Percentiles rank a stretch among this genome's conserved stretches.
These are phyloP conservation scores for Phyllotreta striolata DNA, from an alignment of 2,888 invertebrate genomes.

Conservation along the genomic window DNA sequence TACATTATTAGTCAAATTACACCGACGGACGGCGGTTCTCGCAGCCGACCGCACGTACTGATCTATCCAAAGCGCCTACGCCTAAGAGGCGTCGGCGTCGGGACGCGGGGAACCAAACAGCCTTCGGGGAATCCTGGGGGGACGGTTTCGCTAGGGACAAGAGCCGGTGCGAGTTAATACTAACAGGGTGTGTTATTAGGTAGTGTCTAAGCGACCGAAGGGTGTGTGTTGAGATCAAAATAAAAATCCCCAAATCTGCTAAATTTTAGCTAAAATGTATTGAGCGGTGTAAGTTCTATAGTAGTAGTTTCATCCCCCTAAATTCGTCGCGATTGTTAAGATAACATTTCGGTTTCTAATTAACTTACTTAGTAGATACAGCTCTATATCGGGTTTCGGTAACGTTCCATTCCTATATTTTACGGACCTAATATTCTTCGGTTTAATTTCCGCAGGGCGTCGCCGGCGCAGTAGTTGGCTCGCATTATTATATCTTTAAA, in stretches of 20 bases:
- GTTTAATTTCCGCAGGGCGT: constrained; percentile 7
- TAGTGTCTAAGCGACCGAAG: too few relatives aligned
- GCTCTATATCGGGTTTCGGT: too few relatives aligned
- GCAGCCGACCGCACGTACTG: constrained; percentile 4
- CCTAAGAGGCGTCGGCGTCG: constrained; percentile 9
- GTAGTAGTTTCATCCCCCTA: too few relatives aligned
- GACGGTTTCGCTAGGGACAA: not conserved
- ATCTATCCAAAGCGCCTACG: not conserved
- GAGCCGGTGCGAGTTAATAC: constrained; percentile 30
- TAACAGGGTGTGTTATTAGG: constrained; percentile 10
- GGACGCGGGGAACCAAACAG: not conserved
- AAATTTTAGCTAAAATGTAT: too few relatives aligned
- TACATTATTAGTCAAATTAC: constrained; percentile 16
- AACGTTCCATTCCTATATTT: too few relatives aligned
- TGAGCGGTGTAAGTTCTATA: too few relatives aligned
- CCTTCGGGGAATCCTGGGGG: constrained; percentile 2
- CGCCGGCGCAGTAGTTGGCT: not conserved
- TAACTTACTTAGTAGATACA: too few relatives aligned
- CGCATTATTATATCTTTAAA: constrained; percentile 9
- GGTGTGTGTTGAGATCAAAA: too few relatives aligned
- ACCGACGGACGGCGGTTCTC: constrained; percentile 3
- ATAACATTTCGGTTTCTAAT: too few relatives aligned
- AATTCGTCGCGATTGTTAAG: too few relatives aligned
- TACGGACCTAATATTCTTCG: too few relatives aligned
- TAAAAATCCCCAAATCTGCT: too few relatives aligned